phyloP scores from a whole-genome alignment of 2,888 invertebrate species.

The Andrena dorsata region DNA sequence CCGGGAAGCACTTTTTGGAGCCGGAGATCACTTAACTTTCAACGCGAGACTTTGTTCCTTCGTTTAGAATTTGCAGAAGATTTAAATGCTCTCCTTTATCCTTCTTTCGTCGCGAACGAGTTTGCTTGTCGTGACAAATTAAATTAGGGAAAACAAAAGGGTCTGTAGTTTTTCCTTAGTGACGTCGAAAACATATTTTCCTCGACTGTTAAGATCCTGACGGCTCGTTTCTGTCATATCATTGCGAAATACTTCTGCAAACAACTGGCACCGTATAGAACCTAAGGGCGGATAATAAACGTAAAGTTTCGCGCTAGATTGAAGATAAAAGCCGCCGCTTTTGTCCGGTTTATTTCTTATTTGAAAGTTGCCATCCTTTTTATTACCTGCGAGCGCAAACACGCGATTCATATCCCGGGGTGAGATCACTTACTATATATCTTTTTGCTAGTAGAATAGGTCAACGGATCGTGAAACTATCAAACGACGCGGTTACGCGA shows the following conservation, averaged over 20 bases:
- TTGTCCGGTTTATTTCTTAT: slow-evolving; percentile 35
- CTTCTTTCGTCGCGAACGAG: not conserved
- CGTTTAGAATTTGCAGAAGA: slow-evolving; percentile 5
- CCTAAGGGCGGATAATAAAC: slow-evolving; percentile 42
- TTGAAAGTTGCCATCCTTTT: slow-evolving; percentile 29
- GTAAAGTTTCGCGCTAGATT: slow-evolving; percentile 16
- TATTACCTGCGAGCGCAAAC: slow-evolving; percentile 30
- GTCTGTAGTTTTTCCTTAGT: not conserved
- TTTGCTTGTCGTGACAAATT: not conserved
- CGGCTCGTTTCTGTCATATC: slow-evolving; percentile 2
- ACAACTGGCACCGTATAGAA: slow-evolving; percentile 12
- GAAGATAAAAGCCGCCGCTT: slow-evolving; percentile 35
- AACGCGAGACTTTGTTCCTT: not conserved
- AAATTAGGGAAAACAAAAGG: not conserved
- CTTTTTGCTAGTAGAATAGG: not conserved
- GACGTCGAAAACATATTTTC: not conserved
- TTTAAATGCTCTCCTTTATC: not conserved
- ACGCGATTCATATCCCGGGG: slow-evolving; percentile 18
- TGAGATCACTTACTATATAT: slow-evolving; percentile 3
- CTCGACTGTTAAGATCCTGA: not conserved
- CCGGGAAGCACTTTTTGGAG: not conserved
- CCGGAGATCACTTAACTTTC: not conserved
- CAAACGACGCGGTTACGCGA: slow-evolving; percentile 10
- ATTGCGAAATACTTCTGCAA: slow-evolving; percentile 1
- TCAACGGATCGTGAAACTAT: slow-evolving; percentile 11